Evolutionary conservation across 2,888 invertebrate genomes (phyloP).

Genomic region (Podabrus alpinus): DNA sequence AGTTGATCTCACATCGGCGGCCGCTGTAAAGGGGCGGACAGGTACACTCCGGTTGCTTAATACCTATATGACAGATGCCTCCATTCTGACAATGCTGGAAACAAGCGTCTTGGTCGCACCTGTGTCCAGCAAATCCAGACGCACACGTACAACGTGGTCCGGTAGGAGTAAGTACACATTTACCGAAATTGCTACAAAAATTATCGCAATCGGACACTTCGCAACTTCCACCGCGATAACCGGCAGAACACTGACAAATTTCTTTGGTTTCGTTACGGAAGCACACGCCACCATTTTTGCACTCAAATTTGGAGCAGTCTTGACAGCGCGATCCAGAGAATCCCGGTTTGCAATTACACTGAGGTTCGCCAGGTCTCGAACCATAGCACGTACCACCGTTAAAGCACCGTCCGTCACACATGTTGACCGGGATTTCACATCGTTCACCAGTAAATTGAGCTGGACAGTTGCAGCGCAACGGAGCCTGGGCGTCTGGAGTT

Average conservation of each 20-base stretch:
- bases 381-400: conserved; percentile 65
- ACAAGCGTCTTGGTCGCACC: conserved; percentile 65
- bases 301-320: conserved; percentile 61
- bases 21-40: conserved; percentile 58
- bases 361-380: conserved; percentile 35
- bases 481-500: conserved; percentile 39
- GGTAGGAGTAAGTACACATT: conserved; percentile 38
- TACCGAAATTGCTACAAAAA: conserved; percentile 46
- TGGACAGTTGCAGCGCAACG: conserved; percentile 63
- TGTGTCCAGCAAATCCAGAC: conserved; percentile 60
- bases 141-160: conserved; percentile 51
- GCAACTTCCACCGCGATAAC: conserved; percentile 59
- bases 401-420: conserved; percentile 62
- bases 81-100: conserved; percentile 63
- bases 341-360: conserved; percentile 60
- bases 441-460: conserved; percentile 67
- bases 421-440: conserved; percentile 64
- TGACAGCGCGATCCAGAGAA: conserved; percentile 63
- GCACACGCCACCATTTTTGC: conserved; percentile 67
- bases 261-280: conserved; percentile 50
- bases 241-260: conserved; percentile 62
- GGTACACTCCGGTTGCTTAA: conserved; percentile 54
- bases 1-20: conserved; percentile 59
- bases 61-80: conserved; percentile 55
- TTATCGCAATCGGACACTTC: conserved; percentile 51